These are phyloP conservation scores for Branchinecta lynchi DNA, from an alignment of 1,140 invertebrate species.

Conservation along the genomic window DNA sequence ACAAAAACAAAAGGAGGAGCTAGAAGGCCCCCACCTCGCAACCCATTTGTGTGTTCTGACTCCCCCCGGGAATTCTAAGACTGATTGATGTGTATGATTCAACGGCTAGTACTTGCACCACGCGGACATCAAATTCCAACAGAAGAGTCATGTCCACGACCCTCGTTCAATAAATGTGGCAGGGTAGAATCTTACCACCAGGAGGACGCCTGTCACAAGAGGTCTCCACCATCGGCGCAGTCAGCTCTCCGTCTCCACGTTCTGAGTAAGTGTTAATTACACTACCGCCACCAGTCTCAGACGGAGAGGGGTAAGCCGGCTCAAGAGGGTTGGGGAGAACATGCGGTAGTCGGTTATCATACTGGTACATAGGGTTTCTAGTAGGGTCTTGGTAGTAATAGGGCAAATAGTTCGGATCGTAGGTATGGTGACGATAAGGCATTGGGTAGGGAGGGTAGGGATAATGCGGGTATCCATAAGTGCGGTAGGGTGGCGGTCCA, in stretches of 20 bases:
- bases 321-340: not conserved
- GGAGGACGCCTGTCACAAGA: not conserved
- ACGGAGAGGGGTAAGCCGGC: constrained; percentile 3
- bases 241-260: not conserved
- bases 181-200: constrained; percentile 2
- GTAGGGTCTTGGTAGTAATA: not conserved
- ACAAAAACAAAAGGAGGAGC: too few species aligned
- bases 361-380: constrained; percentile 2
- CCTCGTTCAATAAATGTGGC: not conserved
- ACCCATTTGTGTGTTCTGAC: too few species aligned
- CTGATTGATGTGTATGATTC: too few species aligned
- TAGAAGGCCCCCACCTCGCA: too few species aligned
- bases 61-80: too few species aligned
- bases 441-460: constrained; percentile 7
- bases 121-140: too few species aligned
- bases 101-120: too few species aligned
- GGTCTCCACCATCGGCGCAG: not conserved
- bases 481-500: not conserved
- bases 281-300: not conserved
- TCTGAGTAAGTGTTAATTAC: not conserved
- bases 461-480: constrained; percentile 7
- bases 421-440: not conserved
- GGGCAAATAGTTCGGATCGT: not conserved
- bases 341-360: not conserved
- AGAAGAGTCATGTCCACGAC: too few species aligned